Evolutionary conservation across 2,888 invertebrate genomes (phyloP).

Genomic region (Campoplex capitator): DNA sequence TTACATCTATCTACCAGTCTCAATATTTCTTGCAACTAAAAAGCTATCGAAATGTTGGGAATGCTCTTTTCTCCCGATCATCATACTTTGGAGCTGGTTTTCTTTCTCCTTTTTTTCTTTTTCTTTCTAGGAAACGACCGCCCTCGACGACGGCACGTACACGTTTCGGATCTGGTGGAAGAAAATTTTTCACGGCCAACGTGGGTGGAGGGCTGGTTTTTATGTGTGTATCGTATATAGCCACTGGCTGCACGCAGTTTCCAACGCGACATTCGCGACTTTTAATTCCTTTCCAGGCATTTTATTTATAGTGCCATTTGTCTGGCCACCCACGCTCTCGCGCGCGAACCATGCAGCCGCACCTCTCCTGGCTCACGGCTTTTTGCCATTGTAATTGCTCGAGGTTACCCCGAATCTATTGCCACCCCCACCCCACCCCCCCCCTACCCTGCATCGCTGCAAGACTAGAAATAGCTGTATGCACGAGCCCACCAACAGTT

Average conservation of each 20-base stretch:
- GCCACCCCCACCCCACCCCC: slow-evolving; percentile 31
- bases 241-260: slow-evolving; percentile 36
- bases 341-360: slow-evolving; percentile 35
- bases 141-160: slow-evolving; percentile 25
- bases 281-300: slow-evolving; percentile 69
- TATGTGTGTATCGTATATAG: slow-evolving; percentile 11
- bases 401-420: slow-evolving; percentile 69
- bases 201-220: slow-evolving; percentile 23
- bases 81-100: slow-evolving; percentile 31
- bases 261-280: slow-evolving; percentile 64
- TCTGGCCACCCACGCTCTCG: slow-evolving; percentile 53
- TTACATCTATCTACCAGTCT: slow-evolving; percentile 18
- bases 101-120: neutral
- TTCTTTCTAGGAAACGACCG: slow-evolving; percentile 36
- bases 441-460: neutral
- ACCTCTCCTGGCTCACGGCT: slow-evolving; percentile 45
- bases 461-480: slow-evolving; percentile 61
- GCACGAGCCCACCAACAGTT: slow-evolving; percentile 27
- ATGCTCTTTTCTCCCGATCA: slow-evolving; percentile 17
- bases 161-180: slow-evolving; percentile 43
- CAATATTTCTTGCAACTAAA: slow-evolving; percentile 37
- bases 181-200: slow-evolving; percentile 64
- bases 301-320: slow-evolving; percentile 71
- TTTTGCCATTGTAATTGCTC: slow-evolving; percentile 70
- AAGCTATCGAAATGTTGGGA: slow-evolving; percentile 46